Evolutionary conservation across 1,140 invertebrate species (phyloP).

Genomic region (Trypoxylus dichotomus): DNA sequence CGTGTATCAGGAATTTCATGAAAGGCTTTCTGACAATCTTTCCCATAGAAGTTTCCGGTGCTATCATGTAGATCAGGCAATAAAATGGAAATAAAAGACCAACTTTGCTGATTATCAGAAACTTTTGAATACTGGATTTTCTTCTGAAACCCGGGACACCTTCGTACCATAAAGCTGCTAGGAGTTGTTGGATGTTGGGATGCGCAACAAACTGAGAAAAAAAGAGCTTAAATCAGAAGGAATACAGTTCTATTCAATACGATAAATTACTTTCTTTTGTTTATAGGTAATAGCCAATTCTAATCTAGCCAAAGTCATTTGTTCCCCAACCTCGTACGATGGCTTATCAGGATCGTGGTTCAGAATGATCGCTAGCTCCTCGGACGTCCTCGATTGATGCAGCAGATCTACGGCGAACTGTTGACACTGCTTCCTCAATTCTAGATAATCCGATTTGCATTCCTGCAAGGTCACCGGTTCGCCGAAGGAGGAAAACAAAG

Average conservation of each 20-base stretch:
- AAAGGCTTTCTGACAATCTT: slow-evolving; percentile 85
- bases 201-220: slow-evolving; percentile 83
- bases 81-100: slow-evolving; percentile 85
- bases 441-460: slow-evolving; percentile 76
- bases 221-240: not conserved
- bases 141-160: slow-evolving; percentile 85
- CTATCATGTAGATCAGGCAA: slow-evolving; percentile 78
- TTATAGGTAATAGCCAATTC: slow-evolving; percentile 89
- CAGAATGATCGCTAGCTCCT: slow-evolving; percentile 90
- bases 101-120: slow-evolving; percentile 72
- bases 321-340: slow-evolving; percentile 68
- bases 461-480: slow-evolving; percentile 56
- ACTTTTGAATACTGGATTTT: slow-evolving; percentile 69
- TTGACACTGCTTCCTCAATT: slow-evolving; percentile 82
- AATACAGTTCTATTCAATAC: not conserved
- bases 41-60: slow-evolving; percentile 74
- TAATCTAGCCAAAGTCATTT: slow-evolving; percentile 77
- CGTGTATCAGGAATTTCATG: slow-evolving; percentile 93
- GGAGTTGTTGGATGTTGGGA: slow-evolving; percentile 88
- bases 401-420: slow-evolving; percentile 89
- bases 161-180: slow-evolving; percentile 91
- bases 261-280: slow-evolving; percentile 79
- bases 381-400: slow-evolving; percentile 85
- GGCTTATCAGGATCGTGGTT: slow-evolving; percentile 77
- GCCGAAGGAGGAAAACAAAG: not conserved